Base-by-base conservation (phyloP, 2,113 vertebrate species). In the Sylvia atricapilla region DNA sequence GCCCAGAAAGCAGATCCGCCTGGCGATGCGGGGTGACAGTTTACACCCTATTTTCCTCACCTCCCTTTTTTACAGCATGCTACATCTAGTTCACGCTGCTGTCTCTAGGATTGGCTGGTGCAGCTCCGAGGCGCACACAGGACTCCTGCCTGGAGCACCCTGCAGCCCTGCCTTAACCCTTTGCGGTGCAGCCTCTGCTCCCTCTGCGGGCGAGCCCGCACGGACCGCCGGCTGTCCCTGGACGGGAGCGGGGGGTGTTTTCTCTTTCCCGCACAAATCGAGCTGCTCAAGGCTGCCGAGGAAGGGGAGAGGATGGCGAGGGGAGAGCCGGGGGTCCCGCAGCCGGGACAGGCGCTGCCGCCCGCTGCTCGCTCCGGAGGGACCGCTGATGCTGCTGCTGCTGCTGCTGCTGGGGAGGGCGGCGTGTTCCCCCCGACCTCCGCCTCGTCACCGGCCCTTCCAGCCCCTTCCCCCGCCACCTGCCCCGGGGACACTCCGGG, bases 1-100 rank as follows among this genome's bases (percentile, higher is more conserved):
- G 92, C 68, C 68, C 76, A 1, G 37, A 35, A 49, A 91, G 55
- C 80, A 47, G 79, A 13, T 82, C 68, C 77, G 70, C 76, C 75
- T 93, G 30, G 84, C 49, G 56, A 4, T 20, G 63, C 1, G 5
- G 52, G 10, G 37, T 44, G 77, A n/a, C 85, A 94, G 59, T 43
- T 96, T 77, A 81, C 43, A 91, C 84, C 81, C 88, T 60, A 15
- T 92, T 94, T 78, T 80, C 87, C 43, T 70, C 62, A 12, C 93
- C 75, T 92, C 20, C 28, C 66, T 94, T 49, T 49, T 49, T 49
- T 49, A 19, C 90, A 84, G 63, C 72, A 15, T 2, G 75, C 80
- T 43, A 66, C 92, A 60, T 15, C 20, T 11, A 80, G 85, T 43
- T 77, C 63, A 21, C 22, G 80, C 53, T 37, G 44, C 84, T 43